Evolutionary conservation across 2,797 vertebrate genomes (phyloP), one percentile per base, ranked within the genome.

Genomic region (Momotus momota): DNA sequence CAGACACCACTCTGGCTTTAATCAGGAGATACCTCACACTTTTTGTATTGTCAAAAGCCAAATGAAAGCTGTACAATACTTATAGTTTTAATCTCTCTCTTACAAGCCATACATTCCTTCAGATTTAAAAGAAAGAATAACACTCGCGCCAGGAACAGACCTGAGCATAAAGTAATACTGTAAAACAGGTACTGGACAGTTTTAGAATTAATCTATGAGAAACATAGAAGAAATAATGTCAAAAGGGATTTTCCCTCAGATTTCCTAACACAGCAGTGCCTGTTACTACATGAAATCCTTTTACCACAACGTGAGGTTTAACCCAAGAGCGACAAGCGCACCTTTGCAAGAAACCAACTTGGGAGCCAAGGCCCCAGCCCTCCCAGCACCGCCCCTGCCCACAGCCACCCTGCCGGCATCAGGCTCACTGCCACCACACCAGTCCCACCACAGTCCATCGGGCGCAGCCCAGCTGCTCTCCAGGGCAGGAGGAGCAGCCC

Each of bases 341-440:
- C 17, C 14, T 16, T 27, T 43, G 81, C 10, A 35, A 58, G 46
- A 58, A 84, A 45, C 33, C 13, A 52, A 40, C 38, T 1, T 6
- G 8, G 22, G 13, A 93, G 57, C 18, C 0, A 0, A 69, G 54
- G 72, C 11, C 14, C 38, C 11, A n/a, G 46, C 18, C 5, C 31
- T 10, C 8, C 16, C 9, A 29, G 58, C 35, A n/a, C 65, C 66
- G 49, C 5, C 40, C 25, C 31, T 31, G 65, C 46, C 45, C 66
- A 5, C 4, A 51, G 61, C 29, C 21, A 1, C 48, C 19, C 1
- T 19, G 60, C 2, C n/a, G 14, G 46, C n/a, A 7, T 2, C 0
- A 7, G 54, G 35, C 49, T 43, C 46, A 5, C 4, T 5, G n/a
- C 69, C 46, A 23, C 45, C 3, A 1, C 0, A 0, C 1, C 1